Evolutionary conservation across 1,140 invertebrate genomes (phyloP).

Genomic region (Scylla paramamosain): DNA sequence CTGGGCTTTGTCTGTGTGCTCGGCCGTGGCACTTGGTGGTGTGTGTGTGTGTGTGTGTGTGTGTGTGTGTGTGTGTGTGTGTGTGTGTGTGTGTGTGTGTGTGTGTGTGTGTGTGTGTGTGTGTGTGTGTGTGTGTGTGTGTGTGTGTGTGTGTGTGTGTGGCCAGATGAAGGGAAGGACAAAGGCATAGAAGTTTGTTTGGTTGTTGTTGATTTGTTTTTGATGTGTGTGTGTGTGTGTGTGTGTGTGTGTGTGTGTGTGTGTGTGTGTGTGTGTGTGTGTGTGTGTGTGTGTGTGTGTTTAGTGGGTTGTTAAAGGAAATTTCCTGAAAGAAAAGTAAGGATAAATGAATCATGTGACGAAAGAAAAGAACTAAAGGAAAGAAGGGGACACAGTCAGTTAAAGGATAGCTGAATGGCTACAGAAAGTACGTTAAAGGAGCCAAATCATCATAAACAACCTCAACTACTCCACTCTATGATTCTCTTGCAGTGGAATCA

Average conservation of each 20-base stretch:
- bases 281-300: constrained; percentile 31
- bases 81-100: not conserved
- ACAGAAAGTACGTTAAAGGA: too few relatives aligned
- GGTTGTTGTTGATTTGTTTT: too few relatives aligned
- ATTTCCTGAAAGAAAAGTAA: too few relatives aligned
- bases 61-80: not conserved
- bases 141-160: constrained; percentile 47
- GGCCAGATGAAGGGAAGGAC: not conserved
- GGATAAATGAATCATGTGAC: too few relatives aligned
- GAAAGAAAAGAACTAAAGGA: too few relatives aligned
- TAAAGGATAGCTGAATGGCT: too few relatives aligned
- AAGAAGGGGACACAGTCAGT: too few relatives aligned
- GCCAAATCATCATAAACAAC: too few relatives aligned
- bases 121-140: not conserved
- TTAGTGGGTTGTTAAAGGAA: not conserved
- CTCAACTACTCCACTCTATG: too few relatives aligned
- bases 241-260: not conserved
- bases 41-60: constrained; percentile 5
- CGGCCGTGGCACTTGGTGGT: not conserved
- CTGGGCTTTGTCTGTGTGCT: constrained; percentile 46
- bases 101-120: not conserved
- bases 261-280: not conserved
- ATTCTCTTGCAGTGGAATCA: too few relatives aligned
- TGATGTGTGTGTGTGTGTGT: constrained; percentile 28
- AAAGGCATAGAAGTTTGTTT: too few relatives aligned